Base-by-base conservation (phyloP, 2,888 invertebrate species). In the Caenorhabditis doughertyi region DNA sequence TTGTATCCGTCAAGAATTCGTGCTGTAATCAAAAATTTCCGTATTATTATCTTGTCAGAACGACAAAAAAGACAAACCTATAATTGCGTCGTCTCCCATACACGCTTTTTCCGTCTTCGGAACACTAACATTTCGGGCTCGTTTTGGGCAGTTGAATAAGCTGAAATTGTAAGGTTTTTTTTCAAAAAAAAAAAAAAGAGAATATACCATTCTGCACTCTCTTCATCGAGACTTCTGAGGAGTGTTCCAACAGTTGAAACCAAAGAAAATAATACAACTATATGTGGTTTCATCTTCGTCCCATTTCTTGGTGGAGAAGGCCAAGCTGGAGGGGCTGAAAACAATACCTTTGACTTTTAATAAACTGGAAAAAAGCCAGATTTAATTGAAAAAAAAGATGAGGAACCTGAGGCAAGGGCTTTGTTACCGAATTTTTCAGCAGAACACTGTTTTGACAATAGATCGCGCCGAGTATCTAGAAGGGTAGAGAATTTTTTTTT, bases 1-100 rank as follows among this genome's bases (percentile, higher is more conserved):
- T 91, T 88, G 84, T 91, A 91, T 44, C 86, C 89, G 16, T 84
- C 49, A 13, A 91, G 83, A 23, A 91, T 85, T 51, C 67, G 64
- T n/a, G 62, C 84, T 85, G 76, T 53, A 39, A 39, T 2, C 39
- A n/a, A n/a, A n/a, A n/a, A n/a, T n/a, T n/a, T n/a, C n/a, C n/a
- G n/a, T 44, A n/a, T 64, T 21, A 29, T 64, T 73, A 32, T 51
- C 23, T 23, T n/a, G 3, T 29, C 42, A 25, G 21, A 32, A 35
- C 8, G 16, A 32, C 1, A 27, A 29, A 23, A 35, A 21, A 23
- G 29, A 32, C 62, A 56, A 58, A 58, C 64, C 83, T 68, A 83
- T 79, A 55, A 83, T 83, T 42, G 76, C 79, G 71, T 83, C 83
- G 65, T 83, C 83, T 18, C 83, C 83, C 79, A 74, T 79, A 44